A percentile compares a stretch with the other conserved stretches of the same genome.
These are phyloP conservation scores for Mylabris sibirica DNA, from an alignment of 2,888 invertebrate genomes.

Conservation along the genomic window DNA sequence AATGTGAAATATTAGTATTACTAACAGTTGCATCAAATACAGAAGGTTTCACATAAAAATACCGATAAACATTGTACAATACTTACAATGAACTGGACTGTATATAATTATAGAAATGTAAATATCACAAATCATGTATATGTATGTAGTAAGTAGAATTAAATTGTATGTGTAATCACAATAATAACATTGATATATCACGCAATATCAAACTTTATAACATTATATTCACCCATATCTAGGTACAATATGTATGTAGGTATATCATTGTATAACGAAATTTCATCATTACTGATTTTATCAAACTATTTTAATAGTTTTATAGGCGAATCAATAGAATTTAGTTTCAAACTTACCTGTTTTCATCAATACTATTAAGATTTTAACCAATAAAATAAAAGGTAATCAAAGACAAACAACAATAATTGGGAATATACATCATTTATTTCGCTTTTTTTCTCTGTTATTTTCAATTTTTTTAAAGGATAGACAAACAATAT, in stretches of 20 bases:
- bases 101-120: too few species aligned
- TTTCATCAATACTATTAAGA: too few species aligned
- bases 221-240: too few species aligned
- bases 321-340: too few species aligned
- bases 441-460: constrained; percentile 46
- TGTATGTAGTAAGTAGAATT: neutral
- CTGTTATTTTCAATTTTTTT: constrained; percentile 15
- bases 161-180: neutral
- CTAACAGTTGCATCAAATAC: neutral
- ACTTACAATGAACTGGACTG: too few species aligned
- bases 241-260: neutral
- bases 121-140: too few species aligned
- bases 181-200: neutral
- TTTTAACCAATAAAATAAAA: neutral
- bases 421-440: constrained; percentile 54
- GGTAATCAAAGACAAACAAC: constrained; percentile 20
- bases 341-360: neutral
- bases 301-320: too few species aligned
- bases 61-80: too few species aligned
- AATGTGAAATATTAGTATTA: neutral
- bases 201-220: neutral
- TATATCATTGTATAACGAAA: neutral
- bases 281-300: too few species aligned
- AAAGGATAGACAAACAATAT: constrained; percentile 52
- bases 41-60: too few species aligned